phyloP scores from a whole-genome alignment of 1,140 invertebrate species.

The Temnothorax curvispinosus region DNA sequence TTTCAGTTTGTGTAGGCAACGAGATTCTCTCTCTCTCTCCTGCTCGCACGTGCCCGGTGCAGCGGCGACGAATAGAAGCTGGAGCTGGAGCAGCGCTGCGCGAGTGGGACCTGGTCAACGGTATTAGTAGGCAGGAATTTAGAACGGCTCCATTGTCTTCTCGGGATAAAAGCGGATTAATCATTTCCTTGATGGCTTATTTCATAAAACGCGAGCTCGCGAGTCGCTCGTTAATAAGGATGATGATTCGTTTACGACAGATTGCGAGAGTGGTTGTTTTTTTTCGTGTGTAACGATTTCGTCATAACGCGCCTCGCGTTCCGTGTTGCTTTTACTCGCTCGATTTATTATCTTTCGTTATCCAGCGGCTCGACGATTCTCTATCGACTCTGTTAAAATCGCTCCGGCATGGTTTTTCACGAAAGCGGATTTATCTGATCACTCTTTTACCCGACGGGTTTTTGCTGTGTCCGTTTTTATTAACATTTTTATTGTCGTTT shows the following conservation, averaged over 20 bases:
- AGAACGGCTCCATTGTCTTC: slow-evolving; percentile 75
- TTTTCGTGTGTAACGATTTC: slow-evolving; percentile 58
- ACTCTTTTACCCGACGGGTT: background rate
- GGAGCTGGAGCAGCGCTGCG: background rate
- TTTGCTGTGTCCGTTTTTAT: slow-evolving; percentile 34
- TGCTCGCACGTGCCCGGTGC: slow-evolving; percentile 50
- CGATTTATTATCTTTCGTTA: slow-evolving; percentile 63
- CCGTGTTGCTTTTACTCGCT: background rate
- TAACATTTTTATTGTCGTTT: slow-evolving; percentile 61
- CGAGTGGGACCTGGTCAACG: slow-evolving; percentile 59
- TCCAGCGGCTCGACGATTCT: slow-evolving; percentile 7
- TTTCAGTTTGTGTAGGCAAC: slow-evolving; percentile 53
- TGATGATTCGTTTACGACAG: slow-evolving; percentile 54
- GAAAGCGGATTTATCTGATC: background rate
- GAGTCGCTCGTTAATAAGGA: slow-evolving; percentile 7
- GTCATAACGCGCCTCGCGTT: slow-evolving; percentile 48
- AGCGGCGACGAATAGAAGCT: slow-evolving; percentile 33
- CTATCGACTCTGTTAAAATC: background rate
- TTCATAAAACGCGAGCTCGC: slow-evolving; percentile 13
- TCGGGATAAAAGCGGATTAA: slow-evolving; percentile 64
- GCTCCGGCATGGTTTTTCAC: background rate
- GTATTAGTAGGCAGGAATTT: slow-evolving; percentile 69
- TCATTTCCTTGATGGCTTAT: slow-evolving; percentile 51
- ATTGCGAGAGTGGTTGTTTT: slow-evolving; percentile 56
- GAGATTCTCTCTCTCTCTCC: slow-evolving; percentile 50